A percentile compares a stretch with the other conserved stretches of the same genome.
Evolutionary conservation across 2,888 invertebrate genomes (phyloP).

Genomic region (Epicampocera succincta): DNA sequence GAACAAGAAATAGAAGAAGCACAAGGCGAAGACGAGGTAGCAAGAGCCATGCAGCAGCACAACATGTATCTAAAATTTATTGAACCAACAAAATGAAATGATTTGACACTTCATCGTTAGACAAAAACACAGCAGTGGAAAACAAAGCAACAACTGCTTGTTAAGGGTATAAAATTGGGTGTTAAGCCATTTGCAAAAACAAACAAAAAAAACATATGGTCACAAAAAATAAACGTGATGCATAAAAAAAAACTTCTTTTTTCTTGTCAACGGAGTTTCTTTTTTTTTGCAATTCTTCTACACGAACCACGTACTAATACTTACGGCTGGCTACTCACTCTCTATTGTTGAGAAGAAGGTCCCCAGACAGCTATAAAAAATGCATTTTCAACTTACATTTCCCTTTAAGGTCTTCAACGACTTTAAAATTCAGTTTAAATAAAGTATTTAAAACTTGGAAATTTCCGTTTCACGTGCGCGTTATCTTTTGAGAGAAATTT

Average conservation of each 20-base stretch:
- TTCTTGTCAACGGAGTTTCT: too few species aligned
- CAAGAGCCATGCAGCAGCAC: neutral
- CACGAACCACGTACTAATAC: constrained; percentile 24
- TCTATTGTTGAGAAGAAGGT: constrained; percentile 73
- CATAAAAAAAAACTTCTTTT: constrained; percentile 68
- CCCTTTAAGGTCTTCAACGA: constrained; percentile 7
- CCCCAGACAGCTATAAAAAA: constrained; percentile 81
- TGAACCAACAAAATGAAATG: constrained; percentile 71
- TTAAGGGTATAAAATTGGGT: constrained; percentile 4
- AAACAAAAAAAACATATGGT: constrained; percentile 58
- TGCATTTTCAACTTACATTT: constrained; percentile 78
- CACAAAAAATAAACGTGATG: constrained; percentile 49
- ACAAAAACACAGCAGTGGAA: constrained; percentile 59
- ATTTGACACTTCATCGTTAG: constrained; percentile 79
- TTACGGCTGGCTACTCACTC: constrained; percentile 22
- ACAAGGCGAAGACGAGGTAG: neutral
- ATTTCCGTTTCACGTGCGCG: neutral
- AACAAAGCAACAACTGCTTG: neutral
- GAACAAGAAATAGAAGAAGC: neutral
- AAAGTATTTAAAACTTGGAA: neutral
- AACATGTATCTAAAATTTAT: constrained; percentile 53
- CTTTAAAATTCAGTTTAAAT: neutral
- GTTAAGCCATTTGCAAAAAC: constrained; percentile 29
- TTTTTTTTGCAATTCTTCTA: neutral
- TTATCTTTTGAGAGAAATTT: too few species aligned